Base-by-base conservation (phyloP, 1,140 invertebrate species). In the Cataglyphis hispanica region DNA sequence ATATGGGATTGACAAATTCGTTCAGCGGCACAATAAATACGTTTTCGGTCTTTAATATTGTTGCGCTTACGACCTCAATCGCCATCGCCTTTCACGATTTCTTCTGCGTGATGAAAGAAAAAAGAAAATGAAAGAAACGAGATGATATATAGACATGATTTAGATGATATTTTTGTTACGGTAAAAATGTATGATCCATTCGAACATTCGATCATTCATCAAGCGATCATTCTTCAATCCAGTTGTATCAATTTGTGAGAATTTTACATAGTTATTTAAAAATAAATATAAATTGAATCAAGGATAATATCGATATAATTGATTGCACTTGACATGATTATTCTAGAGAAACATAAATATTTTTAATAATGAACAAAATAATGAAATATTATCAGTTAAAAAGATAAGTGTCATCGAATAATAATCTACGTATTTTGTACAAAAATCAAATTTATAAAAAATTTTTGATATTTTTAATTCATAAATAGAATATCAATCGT, bases 21-120 rank as follows among this genome's bases (percentile, higher is more conserved):
- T 80, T 87, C 80, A 25, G 56, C 46, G 80, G 25, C 11, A 56
- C 22, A 72, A 63, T 89, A 89, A 90, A 85, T 89, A 56, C 37
- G 61, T 53, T 89, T 37, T 89, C 86, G 27, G 31, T 22, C 31
- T 58, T 87, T 81, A 87, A 84, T 89, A 87, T 85, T 70, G 64
- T 60, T 8, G 46, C 22, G 27, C 84, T 90, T 76, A 72, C 56
- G 69, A 75, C 27, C 76, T 69, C 63, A 19, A 63, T 86, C 58
- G 40, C 40, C 19, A 83, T 72, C n/a, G 22, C 31, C 66, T 88
- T 69, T 89, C 64, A 70, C 85, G 37, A 76, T 78, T 84, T 86
- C 43, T 58, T 46, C 67, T 40, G 16, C 11, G 10, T 11, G 31
- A 3, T 25, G 63, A 63, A 19, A 64, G 16, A 50, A 50, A 19